Conservation (phyloP, 2,113 vertebrate species). For the Antennarius striatus region DNA sequence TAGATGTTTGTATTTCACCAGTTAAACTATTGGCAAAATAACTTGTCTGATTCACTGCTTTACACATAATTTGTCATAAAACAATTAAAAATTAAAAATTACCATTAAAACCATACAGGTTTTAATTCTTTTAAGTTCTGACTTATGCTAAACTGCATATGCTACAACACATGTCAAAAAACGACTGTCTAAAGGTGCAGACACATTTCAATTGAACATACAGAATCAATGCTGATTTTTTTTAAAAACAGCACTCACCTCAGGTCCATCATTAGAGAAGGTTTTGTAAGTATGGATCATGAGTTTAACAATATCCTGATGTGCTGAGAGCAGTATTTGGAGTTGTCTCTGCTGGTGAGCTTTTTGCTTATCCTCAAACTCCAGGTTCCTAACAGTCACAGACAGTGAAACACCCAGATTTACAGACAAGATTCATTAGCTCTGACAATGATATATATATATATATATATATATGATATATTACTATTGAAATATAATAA, state of each 20-base stretch:
- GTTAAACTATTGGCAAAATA: background rate
- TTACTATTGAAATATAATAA: too few relatives aligned
- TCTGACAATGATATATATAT: too few relatives aligned
- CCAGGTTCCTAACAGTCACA: conserved; percentile 69
- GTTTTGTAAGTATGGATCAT: conserved; percentile 80
- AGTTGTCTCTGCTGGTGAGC: conserved; percentile 73
- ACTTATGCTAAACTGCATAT: too few relatives aligned
- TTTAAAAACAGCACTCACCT: conserved; percentile 71
- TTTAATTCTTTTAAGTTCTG: too few relatives aligned
- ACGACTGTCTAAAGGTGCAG: background rate
- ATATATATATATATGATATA: too few relatives aligned
- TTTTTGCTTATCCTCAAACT: conserved; percentile 83
- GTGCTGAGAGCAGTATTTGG: conserved; percentile 68
- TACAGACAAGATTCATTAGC: too few relatives aligned
- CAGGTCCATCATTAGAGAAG: conserved; percentile 82
- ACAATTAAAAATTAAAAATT: too few relatives aligned
- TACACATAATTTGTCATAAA: too few relatives aligned
- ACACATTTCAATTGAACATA: background rate
- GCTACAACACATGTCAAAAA: background rate
- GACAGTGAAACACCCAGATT: background rate
- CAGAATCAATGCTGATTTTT: background rate
- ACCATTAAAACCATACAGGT: too few relatives aligned
- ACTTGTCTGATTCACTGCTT: background rate
- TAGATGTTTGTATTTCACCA: background rate
- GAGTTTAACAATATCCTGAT: conserved; percentile 77